Evolutionary conservation across 2,888 invertebrate species (phyloP).

Genomic region (Mesoligia furuncula): DNA sequence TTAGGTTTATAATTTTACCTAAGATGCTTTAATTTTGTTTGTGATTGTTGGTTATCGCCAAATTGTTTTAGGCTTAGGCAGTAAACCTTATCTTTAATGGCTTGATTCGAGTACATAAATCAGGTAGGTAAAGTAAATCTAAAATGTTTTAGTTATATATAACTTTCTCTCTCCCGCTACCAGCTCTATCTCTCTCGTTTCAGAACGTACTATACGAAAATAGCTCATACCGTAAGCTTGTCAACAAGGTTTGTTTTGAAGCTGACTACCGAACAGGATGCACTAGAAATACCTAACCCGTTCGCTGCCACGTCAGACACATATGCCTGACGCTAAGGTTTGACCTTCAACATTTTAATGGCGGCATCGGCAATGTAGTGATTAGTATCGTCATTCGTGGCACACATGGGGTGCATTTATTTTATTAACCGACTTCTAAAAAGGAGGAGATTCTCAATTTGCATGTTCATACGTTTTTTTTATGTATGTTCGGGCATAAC

Average conservation of each 20-base stretch:
- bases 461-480: no score
- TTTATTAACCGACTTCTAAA: no score
- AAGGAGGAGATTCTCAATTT: no score
- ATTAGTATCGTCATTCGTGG: not conserved
- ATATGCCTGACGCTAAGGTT: not conserved
- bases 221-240: not conserved
- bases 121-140: not conserved
- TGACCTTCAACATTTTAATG: not conserved
- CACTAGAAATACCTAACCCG: not conserved
- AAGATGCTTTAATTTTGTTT: slow-evolving; percentile 5
- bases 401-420: not conserved
- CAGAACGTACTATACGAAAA: not conserved
- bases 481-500: no score
- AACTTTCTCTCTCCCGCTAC: not conserved
- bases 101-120: not conserved
- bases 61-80: slow-evolving; percentile 33
- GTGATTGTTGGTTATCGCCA: slow-evolving; percentile 10
- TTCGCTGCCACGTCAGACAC: not conserved
- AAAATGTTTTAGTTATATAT: not conserved
- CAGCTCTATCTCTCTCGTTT: not conserved
- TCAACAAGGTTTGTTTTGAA: not conserved
- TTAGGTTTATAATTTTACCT: slow-evolving; percentile 56
- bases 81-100: not conserved
- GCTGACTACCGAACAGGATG: not conserved
- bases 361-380: no score